phyloP scores from a whole-genome alignment of 1,140 invertebrate genomes.

The Bombus sylvicola region DNA sequence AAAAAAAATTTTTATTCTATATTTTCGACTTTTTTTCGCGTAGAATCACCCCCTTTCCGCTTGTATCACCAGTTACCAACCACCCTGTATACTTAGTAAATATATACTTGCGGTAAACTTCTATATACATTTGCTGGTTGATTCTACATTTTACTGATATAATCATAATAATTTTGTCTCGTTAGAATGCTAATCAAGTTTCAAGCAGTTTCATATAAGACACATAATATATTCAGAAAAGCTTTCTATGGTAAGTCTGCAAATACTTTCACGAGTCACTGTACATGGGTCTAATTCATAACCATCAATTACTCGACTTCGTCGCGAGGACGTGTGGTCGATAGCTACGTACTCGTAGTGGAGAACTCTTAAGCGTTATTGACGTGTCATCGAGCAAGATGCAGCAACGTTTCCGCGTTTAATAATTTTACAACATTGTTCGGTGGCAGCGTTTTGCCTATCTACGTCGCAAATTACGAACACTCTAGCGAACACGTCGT shows the following conservation, averaged over 20 bases:
- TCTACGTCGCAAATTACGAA: conserved; percentile 22
- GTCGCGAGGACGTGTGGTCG: neutral
- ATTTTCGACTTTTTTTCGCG: no score
- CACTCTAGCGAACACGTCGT: neutral
- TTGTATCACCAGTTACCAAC: no score
- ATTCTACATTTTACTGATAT: no score
- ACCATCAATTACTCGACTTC: neutral
- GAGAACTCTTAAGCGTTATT: neutral
- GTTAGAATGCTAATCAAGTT: no score
- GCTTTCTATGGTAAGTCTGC: neutral
- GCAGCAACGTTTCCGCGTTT: conserved; percentile 7
- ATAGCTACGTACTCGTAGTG: neutral
- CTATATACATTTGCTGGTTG: no score
- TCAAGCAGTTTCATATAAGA: neutral
- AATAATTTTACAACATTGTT: conserved; percentile 25
- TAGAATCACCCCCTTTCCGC: no score
- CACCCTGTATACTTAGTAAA: no score
- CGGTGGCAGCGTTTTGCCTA: neutral
- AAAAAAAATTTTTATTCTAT: no score
- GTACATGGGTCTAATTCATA: conserved; percentile 22
- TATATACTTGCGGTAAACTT: no score
- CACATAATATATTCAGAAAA: neutral
- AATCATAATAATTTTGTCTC: no score
- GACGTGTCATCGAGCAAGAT: no score
- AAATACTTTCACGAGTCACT: neutral